Evolutionary conservation across 2,113 vertebrate genomes (phyloP).

Genomic region (Isichthys henryi): DNA sequence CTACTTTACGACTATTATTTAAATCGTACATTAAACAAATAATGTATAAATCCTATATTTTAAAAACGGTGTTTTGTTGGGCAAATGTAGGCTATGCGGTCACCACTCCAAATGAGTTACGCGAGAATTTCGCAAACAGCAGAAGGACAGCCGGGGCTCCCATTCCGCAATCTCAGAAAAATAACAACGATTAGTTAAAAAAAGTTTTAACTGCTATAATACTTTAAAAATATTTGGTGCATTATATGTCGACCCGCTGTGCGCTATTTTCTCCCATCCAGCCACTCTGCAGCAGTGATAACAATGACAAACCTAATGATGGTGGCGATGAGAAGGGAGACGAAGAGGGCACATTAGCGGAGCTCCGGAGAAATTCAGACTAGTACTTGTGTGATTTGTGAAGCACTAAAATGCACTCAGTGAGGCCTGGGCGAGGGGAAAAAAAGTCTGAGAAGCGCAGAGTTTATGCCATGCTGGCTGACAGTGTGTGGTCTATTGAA

Average conservation of each 20-base stretch:
- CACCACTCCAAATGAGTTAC: background rate
- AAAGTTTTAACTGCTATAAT: conserved; percentile 9
- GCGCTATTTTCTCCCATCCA: background rate
- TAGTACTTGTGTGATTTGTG: conserved; percentile 15
- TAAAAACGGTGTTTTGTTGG: background rate
- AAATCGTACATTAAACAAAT: background rate
- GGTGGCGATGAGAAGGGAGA: background rate
- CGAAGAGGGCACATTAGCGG: conserved; percentile 9
- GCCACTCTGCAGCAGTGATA: background rate
- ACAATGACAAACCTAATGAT: background rate
- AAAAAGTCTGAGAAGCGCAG: conserved; percentile 41
- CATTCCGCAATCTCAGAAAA: conserved; percentile 6
- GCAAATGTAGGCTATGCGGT: background rate
- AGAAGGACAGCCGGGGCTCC: background rate
- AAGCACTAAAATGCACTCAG: conserved; percentile 16
- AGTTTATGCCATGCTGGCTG: conserved; percentile 89
- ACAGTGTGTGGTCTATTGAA: conserved; percentile 97
- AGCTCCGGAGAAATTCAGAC: conserved; percentile 9
- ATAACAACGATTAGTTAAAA: conserved; percentile 2
- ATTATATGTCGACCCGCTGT: conserved; percentile 7
- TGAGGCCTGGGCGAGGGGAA: conserved; percentile 43
- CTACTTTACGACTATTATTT: background rate
- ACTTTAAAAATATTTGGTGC: background rate
- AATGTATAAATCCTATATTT: background rate
- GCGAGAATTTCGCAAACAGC: background rate